Evolutionary conservation across 2,113 vertebrate species (phyloP).

Genomic region (Rynchops niger): DNA sequence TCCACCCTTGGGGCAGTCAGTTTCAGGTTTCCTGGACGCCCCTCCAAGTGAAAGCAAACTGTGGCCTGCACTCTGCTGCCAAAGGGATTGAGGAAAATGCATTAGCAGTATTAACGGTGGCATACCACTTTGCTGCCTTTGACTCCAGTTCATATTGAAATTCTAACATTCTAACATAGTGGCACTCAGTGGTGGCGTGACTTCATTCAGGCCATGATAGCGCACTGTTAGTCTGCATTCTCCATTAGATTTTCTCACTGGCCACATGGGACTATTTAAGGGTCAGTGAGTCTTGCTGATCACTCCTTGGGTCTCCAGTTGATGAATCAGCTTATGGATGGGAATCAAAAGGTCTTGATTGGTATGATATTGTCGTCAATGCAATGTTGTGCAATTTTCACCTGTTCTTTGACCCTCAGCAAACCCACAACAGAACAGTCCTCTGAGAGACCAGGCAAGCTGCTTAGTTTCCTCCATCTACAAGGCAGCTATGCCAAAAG

Average conservation of each 20-base stretch:
- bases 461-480: neutral
- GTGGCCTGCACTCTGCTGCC: neutral
- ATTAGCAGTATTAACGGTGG: neutral
- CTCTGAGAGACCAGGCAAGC: neutral
- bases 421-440: neutral
- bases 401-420: neutral
- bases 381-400: neutral
- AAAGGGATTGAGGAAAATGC: neutral
- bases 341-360: neutral
- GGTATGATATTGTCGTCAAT: neutral
- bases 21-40: neutral
- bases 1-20: neutral
- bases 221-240: neutral
- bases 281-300: neutral
- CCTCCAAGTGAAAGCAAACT: too few relatives aligned
- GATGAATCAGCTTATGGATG: neutral
- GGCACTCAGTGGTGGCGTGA: neutral
- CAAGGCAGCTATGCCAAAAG: neutral
- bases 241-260: neutral
- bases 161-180: neutral
- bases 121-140: neutral
- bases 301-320: neutral
- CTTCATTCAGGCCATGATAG: neutral
- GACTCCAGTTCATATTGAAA: neutral
- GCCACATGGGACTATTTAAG: neutral